A percentile compares a stretch with the other conserved stretches of the same genome.
Conservation (phyloP, 2,113 vertebrate species). For the Lutjanus erythropterus region DNA sequence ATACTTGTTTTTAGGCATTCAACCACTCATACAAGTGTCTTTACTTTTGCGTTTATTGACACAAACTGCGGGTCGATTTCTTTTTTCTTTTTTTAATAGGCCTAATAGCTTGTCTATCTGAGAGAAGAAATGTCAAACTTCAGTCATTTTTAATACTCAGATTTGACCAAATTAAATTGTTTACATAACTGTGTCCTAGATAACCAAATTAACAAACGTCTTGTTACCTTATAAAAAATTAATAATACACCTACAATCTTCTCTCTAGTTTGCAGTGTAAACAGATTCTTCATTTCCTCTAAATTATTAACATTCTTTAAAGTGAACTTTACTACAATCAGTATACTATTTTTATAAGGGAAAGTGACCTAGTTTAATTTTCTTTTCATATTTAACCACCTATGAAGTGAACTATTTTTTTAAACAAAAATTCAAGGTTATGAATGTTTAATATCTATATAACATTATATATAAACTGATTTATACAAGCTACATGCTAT, state of each 20-base stretch:
- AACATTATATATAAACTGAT: too few species aligned
- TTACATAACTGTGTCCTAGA: background rate
- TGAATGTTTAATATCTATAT: background rate
- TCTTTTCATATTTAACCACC: background rate
- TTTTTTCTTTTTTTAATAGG: background rate
- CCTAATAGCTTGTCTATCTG: background rate
- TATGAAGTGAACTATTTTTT: background rate
- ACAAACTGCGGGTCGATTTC: background rate
- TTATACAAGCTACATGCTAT: too few species aligned
- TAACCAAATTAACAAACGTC: background rate
- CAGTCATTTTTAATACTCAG: background rate
- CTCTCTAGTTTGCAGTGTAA: background rate
- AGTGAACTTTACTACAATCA: too few species aligned
- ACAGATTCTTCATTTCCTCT: background rate
- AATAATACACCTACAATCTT: background rate
- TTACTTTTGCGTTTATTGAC: background rate
- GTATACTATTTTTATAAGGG: too few species aligned
- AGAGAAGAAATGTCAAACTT: background rate
- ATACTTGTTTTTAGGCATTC: background rate
- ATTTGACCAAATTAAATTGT: background rate
- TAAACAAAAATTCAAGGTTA: background rate
- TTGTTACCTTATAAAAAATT: background rate
- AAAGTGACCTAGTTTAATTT: too few species aligned
- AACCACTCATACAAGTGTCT: constrained; percentile 35
- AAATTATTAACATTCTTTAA: background rate